These are phyloP conservation scores for Holocentrus rufus DNA, from an alignment of 2,797 vertebrate species.

Conservation along the genomic window DNA sequence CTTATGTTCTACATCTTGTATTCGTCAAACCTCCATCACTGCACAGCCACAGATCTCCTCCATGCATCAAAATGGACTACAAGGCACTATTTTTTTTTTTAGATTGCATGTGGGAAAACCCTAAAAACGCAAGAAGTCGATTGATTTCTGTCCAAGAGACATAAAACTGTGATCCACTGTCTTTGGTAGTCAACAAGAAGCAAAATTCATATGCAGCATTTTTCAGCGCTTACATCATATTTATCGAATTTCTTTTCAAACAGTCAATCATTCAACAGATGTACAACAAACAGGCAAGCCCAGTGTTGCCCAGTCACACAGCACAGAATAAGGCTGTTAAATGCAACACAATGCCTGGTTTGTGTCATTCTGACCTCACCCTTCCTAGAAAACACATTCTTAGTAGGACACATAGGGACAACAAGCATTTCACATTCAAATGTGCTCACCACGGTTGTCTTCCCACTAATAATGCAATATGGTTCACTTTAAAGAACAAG, in stretches of 20 bases:
- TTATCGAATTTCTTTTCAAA: slow-evolving; percentile 63
- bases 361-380: slow-evolving; percentile 75
- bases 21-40: slow-evolving; percentile 53
- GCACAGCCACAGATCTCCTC: neutral
- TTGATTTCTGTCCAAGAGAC: slow-evolving; percentile 28
- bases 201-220: slow-evolving; percentile 39
- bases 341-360: slow-evolving; percentile 74
- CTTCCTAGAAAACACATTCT: slow-evolving; percentile 76
- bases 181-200: slow-evolving; percentile 35
- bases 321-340: slow-evolving; percentile 59
- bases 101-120: neutral
- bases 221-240: slow-evolving; percentile 36
- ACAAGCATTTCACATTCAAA: slow-evolving; percentile 62
- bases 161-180: slow-evolving; percentile 23
- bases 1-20: slow-evolving; percentile 40
- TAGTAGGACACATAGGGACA: slow-evolving; percentile 63
- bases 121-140: slow-evolving; percentile 24
- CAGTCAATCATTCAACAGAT: slow-evolving; percentile 56
- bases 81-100: neutral
- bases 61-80: neutral
- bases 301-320: slow-evolving; percentile 61
- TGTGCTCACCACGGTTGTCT: slow-evolving; percentile 63
- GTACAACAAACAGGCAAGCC: slow-evolving; percentile 64
- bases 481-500: slow-evolving; percentile 59
- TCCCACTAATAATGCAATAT: slow-evolving; percentile 70